phyloP scores from a whole-genome alignment of 2,888 invertebrate genomes.

The Chrysodeixis includens region DNA sequence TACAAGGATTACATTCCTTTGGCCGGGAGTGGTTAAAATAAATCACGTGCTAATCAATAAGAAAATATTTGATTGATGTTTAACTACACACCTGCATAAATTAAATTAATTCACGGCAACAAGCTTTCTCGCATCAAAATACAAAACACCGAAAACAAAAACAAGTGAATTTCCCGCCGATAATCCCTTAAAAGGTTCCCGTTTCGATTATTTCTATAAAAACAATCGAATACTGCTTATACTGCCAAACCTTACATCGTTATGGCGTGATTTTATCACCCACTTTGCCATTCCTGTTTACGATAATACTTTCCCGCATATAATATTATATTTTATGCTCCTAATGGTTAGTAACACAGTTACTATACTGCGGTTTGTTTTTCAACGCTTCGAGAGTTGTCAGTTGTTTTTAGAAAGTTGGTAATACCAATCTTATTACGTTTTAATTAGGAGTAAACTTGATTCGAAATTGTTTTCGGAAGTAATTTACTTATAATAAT shows the following conservation, averaged over 20 bases:
- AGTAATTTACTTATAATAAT: background rate
- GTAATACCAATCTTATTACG: slow-evolving; percentile 2
- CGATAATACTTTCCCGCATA: slow-evolving; percentile 39
- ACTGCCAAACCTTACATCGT: slow-evolving; percentile 33
- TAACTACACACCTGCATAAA: no score
- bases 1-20: no score
- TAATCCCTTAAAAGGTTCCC: background rate
- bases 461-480: background rate
- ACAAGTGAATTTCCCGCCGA: slow-evolving; percentile 1
- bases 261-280: slow-evolving; percentile 40
- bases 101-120: background rate
- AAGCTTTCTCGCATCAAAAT: slow-evolving; percentile 14
- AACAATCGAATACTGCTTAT: slow-evolving; percentile 17
- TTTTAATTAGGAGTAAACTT: background rate
- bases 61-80: no score
- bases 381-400: background rate
- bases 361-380: background rate
- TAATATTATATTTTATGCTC: slow-evolving; percentile 18
- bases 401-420: slow-evolving; percentile 29
- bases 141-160: background rate
- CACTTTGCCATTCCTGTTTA: slow-evolving; percentile 42
- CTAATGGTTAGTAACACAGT: background rate
- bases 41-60: no score
- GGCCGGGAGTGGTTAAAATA: no score
- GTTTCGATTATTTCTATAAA: slow-evolving; percentile 23